Evolutionary conservation across 2,888 invertebrate genomes (phyloP), one percentile per base, ranked within the genome.

Genomic region (Azorinus chamasolen): DNA sequence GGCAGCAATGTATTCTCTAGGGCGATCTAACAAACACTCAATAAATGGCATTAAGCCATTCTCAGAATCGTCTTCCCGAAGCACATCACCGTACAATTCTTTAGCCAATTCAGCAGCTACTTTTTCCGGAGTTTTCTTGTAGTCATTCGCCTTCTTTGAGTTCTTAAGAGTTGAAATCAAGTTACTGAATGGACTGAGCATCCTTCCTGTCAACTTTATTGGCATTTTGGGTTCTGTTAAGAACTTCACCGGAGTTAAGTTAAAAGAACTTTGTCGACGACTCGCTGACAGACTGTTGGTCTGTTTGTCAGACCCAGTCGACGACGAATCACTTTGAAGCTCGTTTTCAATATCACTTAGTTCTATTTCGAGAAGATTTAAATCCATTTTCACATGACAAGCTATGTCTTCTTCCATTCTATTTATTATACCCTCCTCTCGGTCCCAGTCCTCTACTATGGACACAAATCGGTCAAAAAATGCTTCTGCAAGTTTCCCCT

Each of bases 321-420:
- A 70, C 1, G 59, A 75, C 10, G 57, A 39, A 25, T 72, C 75
- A 12, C 68, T 71, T 10, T 80, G 71, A 22, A 88, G 71, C 20
- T 85, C 82, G 2, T 58, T 62, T 27, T 85, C 84, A 20, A 88
- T 81, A 6, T 78, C 66, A 16, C 65, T 51, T 24, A 89, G 54
- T 37, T 89, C 86, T 2, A 80, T 74, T 70, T 86, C 76, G 2
- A 89, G 69, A 5, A 86, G 57, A 12, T 69, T 55, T n/a, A 88
- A 59, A n/a, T 86, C 69, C 10, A 57, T n/a, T 50, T 82, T 82
- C 16, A 86, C 76, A 22, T 75, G 32, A 20, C 16, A 43, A 4
- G 77, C 63, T 45, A 88, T 65, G 0, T 71, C 62, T 22, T 62
- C 63, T 55, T 83, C 79, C 0, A 87, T 68, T 5, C 46, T 16